A percentile compares a stretch with the other conserved stretches of the same genome.
Conservation (phyloP, 2,888 invertebrate genomes). For the Litoditis marina region DNA sequence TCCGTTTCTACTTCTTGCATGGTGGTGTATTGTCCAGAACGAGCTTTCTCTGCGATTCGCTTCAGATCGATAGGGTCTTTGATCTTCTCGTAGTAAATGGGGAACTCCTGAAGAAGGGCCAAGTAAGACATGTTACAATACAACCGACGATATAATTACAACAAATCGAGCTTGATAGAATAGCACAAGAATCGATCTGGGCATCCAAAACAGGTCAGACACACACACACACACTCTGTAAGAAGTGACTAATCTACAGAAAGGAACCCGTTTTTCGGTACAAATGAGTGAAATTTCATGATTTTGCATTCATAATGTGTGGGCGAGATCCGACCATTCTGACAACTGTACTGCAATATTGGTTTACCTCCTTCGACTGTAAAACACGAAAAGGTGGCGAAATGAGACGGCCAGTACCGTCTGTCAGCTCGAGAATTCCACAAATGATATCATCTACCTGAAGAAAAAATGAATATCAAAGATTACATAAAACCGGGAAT, state of each 20-base stretch:
- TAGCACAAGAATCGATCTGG: no score
- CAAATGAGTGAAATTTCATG: no score
- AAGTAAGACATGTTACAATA: no score
- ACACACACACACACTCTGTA: no score
- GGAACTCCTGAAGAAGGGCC: constrained; percentile 75
- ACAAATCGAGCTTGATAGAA: no score
- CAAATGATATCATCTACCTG: constrained; percentile 79
- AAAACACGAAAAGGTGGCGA: constrained; percentile 84
- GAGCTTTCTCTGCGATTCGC: constrained; percentile 83
- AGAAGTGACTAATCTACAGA: background rate
- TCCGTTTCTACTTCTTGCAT: constrained; percentile 84
- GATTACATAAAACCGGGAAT: background rate
- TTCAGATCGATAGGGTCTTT: constrained; percentile 90
- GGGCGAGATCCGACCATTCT: no score
- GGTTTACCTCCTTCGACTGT: constrained; percentile 77
- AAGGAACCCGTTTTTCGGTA: no score
- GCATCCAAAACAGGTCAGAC: no score
- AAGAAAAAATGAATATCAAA: background rate
- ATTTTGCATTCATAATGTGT: no score
- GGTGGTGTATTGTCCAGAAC: constrained; percentile 71
- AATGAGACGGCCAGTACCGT: constrained; percentile 76
- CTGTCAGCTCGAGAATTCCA: constrained; percentile 81
- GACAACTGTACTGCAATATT: background rate
- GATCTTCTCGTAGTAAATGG: constrained; percentile 90
- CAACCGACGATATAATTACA: no score